Conservation (phyloP, 2,797 vertebrate species). For the Cottoperca gobio region DNA sequence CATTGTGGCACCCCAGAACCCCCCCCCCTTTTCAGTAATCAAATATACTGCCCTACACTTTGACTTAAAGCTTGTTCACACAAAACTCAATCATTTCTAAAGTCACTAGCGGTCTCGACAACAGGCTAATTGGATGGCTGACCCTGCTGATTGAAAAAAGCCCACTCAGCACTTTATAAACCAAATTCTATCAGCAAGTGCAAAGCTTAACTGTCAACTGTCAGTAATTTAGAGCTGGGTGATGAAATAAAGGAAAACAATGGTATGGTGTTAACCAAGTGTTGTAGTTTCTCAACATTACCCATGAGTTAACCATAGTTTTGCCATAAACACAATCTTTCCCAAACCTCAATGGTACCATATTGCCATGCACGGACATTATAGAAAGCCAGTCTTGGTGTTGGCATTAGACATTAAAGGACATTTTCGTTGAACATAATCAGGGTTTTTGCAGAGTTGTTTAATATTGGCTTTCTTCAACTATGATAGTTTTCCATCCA, state of each 20-base stretch:
- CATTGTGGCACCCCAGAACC: slow-evolving; percentile 5
- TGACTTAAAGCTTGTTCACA: slow-evolving; percentile 55
- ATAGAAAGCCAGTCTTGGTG: neutral
- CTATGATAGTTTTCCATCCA: neutral
- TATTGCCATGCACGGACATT: neutral
- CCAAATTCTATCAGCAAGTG: slow-evolving; percentile 51
- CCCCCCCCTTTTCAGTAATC: slow-evolving; percentile 16
- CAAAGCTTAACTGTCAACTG: slow-evolving; percentile 49
- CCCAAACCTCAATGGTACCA: neutral
- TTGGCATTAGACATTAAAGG: neutral
- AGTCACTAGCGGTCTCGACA: slow-evolving; percentile 54
- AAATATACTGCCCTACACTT: slow-evolving; percentile 28
- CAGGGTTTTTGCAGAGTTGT: neutral
- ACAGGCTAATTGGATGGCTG: slow-evolving; percentile 68
- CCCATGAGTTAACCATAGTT: neutral
- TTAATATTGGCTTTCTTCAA: neutral
- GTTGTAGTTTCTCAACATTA: neutral
- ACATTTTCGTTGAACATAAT: neutral
- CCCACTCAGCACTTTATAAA: slow-evolving; percentile 57
- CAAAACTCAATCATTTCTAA: slow-evolving; percentile 68
- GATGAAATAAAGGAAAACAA: slow-evolving; percentile 16
- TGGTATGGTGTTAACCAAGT: neutral
- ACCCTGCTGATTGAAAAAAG: slow-evolving; percentile 64
- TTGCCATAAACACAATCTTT: neutral
- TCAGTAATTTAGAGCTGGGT: slow-evolving; percentile 42